These are phyloP conservation scores for Eilema depressum DNA, from an alignment of 2,888 invertebrate genomes.

Conservation along the genomic window DNA sequence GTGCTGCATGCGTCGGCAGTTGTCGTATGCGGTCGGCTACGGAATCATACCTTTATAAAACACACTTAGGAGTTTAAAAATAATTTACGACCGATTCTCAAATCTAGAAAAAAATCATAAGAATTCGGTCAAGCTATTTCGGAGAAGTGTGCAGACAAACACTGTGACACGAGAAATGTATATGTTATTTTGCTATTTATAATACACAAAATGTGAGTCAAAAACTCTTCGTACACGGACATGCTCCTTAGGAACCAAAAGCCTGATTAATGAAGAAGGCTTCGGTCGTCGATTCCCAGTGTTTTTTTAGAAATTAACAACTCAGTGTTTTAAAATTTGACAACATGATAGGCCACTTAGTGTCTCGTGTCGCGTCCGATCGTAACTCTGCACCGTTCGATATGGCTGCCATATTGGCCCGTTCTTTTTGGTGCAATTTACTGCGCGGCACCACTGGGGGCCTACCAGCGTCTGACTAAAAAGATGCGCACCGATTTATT, in stretches of 20 bases:
- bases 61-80: too few species aligned
- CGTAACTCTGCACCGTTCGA: slow-evolving; percentile 81
- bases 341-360: slow-evolving; percentile 86
- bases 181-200: too few species aligned
- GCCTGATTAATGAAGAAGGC: slow-evolving; percentile 75
- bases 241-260: slow-evolving; percentile 70
- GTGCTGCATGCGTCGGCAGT: too few species aligned
- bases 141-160: too few species aligned
- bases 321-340: slow-evolving; percentile 75
- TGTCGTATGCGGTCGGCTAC: too few species aligned
- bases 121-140: too few species aligned
- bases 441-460: slow-evolving; percentile 74
- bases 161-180: too few species aligned
- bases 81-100: too few species aligned
- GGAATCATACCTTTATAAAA: too few species aligned
- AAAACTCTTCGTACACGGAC: slow-evolving; percentile 34
- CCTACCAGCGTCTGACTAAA: slow-evolving; percentile 70
- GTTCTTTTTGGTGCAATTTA: slow-evolving; percentile 83
- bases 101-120: too few species aligned
- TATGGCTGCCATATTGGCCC: slow-evolving; percentile 79
- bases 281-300: slow-evolving; percentile 61
- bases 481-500: slow-evolving; percentile 79
- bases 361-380: slow-evolving; percentile 75
- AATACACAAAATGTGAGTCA: not conserved
- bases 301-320: slow-evolving; percentile 69